Base-by-base conservation (phyloP, 1,140 invertebrate species). In the Frieseomelitta varia region DNA sequence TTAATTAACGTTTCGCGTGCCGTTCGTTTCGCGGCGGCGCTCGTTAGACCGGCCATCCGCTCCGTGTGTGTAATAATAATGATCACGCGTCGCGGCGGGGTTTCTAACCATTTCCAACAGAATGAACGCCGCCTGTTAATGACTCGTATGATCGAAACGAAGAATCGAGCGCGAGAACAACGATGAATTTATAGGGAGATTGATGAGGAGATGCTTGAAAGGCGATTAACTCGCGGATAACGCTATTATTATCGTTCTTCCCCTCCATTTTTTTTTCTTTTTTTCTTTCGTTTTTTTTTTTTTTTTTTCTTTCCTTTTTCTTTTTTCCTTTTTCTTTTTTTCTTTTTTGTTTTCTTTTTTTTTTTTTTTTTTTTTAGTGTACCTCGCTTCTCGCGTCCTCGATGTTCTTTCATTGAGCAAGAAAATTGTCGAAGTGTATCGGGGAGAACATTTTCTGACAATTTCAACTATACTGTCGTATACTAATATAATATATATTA, bases 1-100 rank as follows among this genome's bases (percentile, higher is more conserved):
- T 81, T 81, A 81, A 81, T 81, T 75, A 81, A 81, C 56, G 53
- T 81, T 75, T 81, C 79, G 79, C 79, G 68, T 71, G 78, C 69
- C 65, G 53, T 39, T 39, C 27, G 12, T 34, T 56, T 56, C 6
- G 17, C 77, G n/a, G 24, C 30, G 4, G 2, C 27, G n/a, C 63
- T 34, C 67, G 19, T 71, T 79, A 47, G 34, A 17, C 15, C 53
- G 15, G 51, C 53, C 53, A 27, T 56, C 30, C 30, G n/a, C 12
- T 15, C 0, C 19, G 55, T 21, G 55, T 30, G 39, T 51, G 55
- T 34, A 69, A 53, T 69, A 69, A 79, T 67, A 67, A 53, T 67
- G 65, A 67, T 53, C n/a, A 69, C 51, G 65, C 65, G 51, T 14
- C n/a, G 24, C 68, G 3, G 6, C 68, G 3, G 6, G 39, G 47